phyloP scores from a whole-genome alignment of 2,113 vertebrate species.

The Thinocorus orbignyianus region DNA sequence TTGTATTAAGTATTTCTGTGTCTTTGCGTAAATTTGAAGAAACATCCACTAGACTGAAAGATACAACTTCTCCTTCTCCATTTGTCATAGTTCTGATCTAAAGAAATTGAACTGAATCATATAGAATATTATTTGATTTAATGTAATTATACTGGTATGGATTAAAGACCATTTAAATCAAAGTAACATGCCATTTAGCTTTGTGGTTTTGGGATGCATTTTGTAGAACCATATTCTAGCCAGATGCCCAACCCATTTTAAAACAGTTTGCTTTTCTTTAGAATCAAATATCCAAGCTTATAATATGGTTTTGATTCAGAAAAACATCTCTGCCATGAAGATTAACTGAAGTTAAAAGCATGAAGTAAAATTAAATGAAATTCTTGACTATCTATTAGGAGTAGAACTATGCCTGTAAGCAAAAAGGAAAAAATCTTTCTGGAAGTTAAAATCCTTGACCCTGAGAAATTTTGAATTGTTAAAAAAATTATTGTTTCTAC shows the following conservation, averaged over 20 bases:
- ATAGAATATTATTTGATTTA: not conserved
- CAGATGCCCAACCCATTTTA: not conserved
- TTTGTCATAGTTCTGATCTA: not conserved
- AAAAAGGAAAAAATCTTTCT: not conserved
- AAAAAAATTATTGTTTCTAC: not conserved
- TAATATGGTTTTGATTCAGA: not conserved
- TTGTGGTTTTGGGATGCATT: not conserved
- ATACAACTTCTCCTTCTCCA: not conserved
- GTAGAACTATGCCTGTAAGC: not conserved
- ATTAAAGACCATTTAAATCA: not conserved
- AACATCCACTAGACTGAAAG: not conserved
- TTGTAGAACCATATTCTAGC: not conserved
- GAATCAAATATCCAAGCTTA: not conserved
- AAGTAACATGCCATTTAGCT: not conserved
- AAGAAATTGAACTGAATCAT: not conserved
- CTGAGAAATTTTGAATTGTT: not conserved
- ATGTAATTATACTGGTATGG: not conserved
- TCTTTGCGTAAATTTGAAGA: not conserved
- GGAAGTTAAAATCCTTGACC: not conserved
- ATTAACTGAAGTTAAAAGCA: not conserved
- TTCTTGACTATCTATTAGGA: not conserved
- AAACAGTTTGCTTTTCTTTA: not conserved
- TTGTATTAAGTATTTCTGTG: not conserved
- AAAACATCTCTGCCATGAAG: not conserved
- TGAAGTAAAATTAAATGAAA: not conserved